These are phyloP conservation scores for Spodoptera litura DNA, from an alignment of 1,140 invertebrate genomes.

Conservation along the genomic window DNA sequence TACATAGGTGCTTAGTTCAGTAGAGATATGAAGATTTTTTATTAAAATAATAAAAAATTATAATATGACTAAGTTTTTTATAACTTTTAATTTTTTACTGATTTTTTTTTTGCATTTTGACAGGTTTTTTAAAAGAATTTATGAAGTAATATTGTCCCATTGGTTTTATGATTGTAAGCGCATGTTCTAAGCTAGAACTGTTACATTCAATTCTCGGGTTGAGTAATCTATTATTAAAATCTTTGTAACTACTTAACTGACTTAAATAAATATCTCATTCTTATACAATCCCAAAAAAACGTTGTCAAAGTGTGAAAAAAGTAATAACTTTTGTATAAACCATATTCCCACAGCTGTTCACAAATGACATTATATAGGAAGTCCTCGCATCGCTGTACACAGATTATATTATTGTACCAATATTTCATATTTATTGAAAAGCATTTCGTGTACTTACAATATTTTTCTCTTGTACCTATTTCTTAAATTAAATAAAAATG, in stretches of 20 bases:
- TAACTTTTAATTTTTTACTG: too few species aligned
- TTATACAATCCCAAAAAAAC: background rate
- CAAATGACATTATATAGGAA: background rate
- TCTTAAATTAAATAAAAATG: conserved; percentile 37
- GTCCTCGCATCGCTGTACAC: too few species aligned
- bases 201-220: too few species aligned
- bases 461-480: background rate
- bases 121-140: background rate
- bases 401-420: background rate
- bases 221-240: too few species aligned
- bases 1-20: conserved; percentile 24
- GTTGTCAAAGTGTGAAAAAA: background rate
- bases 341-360: conserved; percentile 5
- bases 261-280: too few species aligned
- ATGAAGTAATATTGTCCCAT: too few species aligned
- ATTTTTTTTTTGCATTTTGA: background rate
- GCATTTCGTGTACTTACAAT: conserved; percentile 25
- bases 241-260: too few species aligned
- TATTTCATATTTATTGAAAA: conserved; percentile 29
- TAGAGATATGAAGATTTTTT: background rate
- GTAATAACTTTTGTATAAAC: background rate
- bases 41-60: background rate
- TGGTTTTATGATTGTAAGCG: too few species aligned
- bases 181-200: too few species aligned
- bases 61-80: too few species aligned